A percentile compares a stretch with the other conserved stretches of the same genome.
phyloP scores from a whole-genome alignment of 2,888 invertebrate species.

The Eupithecia dodoneata region DNA sequence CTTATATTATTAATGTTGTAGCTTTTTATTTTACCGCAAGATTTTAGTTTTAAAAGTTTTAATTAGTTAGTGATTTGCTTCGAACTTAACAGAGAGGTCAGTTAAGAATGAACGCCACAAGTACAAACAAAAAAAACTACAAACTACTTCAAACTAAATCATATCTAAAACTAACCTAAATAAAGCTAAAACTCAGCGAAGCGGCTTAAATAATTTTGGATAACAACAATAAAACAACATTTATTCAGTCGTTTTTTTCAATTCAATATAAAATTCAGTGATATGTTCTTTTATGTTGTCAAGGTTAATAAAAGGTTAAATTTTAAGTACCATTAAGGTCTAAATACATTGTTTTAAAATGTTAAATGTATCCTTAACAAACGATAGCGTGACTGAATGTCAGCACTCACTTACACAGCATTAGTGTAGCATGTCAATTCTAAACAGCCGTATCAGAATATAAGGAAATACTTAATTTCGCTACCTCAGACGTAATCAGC shows the following conservation, averaged over 20 bases:
- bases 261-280: background rate
- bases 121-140: too few relatives aligned
- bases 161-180: too few relatives aligned
- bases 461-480: constrained; percentile 33
- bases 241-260: background rate
- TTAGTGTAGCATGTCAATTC: constrained; percentile 39
- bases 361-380: constrained; percentile 15
- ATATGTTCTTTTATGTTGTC: background rate
- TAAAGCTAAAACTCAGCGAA: too few relatives aligned
- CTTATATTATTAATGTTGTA: too few relatives aligned
- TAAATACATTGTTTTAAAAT: background rate
- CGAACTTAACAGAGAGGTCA: too few relatives aligned
- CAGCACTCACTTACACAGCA: constrained; percentile 50
- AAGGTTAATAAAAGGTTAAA: background rate
- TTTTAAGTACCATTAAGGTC: background rate
- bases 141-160: too few relatives aligned
- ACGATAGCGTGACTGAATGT: constrained; percentile 51
- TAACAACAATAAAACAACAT: too few relatives aligned
- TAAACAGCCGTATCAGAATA: constrained; percentile 33
- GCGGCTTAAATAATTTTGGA: too few relatives aligned
- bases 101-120: too few relatives aligned
- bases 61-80: too few relatives aligned
- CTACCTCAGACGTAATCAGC: constrained; percentile 9
- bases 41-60: too few relatives aligned
- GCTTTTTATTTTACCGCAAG: too few relatives aligned